Evolutionary conservation across 2,113 vertebrate species (phyloP).

Genomic region (Brevimyrus niger): DNA sequence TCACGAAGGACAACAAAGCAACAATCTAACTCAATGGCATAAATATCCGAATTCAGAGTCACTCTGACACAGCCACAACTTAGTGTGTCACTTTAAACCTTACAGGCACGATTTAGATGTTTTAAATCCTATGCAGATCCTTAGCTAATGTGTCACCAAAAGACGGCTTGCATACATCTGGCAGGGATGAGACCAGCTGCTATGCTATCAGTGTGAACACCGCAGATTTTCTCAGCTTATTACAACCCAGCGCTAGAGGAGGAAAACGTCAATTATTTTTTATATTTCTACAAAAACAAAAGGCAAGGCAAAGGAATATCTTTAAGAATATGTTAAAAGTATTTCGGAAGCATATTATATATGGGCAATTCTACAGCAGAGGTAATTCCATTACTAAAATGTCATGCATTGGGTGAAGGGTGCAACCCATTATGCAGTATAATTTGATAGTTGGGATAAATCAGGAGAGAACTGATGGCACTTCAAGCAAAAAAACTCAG

Average conservation of each 20-base stretch:
- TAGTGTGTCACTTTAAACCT: background rate
- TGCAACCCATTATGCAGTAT: background rate
- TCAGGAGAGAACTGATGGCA: background rate
- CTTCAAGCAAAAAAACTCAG: background rate
- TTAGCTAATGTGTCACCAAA: background rate
- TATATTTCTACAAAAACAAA: background rate
- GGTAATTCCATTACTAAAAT: background rate
- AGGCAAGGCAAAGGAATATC: background rate
- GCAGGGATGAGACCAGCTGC: background rate
- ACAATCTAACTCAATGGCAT: background rate
- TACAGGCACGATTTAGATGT: background rate
- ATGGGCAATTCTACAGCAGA: background rate
- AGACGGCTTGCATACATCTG: background rate
- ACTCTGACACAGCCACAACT: background rate
- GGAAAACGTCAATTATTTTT: background rate
- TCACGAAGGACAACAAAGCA: background rate
- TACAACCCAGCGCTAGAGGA: background rate
- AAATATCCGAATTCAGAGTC: background rate
- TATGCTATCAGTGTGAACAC: background rate
- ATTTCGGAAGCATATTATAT: background rate
- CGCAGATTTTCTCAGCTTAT: background rate
- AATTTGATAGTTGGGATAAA: background rate
- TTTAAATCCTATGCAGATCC: background rate
- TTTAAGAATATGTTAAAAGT: background rate
- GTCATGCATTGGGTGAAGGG: background rate